phyloP scores from a whole-genome alignment of 35 echinoderm and acorn worm species.

The Ptychodera flava region DNA sequence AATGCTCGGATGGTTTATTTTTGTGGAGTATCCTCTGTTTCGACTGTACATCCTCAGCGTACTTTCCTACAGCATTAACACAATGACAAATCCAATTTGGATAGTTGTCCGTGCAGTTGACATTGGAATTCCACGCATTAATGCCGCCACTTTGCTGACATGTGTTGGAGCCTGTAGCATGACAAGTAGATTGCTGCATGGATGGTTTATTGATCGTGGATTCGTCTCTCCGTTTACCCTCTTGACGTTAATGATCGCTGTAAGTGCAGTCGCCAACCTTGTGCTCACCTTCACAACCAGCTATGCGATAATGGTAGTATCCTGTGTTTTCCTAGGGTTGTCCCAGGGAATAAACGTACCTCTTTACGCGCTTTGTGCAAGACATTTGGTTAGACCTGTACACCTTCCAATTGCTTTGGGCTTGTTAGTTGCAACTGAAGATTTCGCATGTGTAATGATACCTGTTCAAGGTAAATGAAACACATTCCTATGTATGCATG shows the following conservation, averaged over 20 bases:
- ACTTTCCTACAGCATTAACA: no score
- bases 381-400: background rate
- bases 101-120: background rate
- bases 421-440: background rate
- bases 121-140: background rate
- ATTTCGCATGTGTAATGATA: no score
- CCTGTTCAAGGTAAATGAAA: no score
- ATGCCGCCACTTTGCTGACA: background rate
- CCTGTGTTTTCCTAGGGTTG: background rate
- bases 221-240: background rate
- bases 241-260: background rate
- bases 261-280: background rate
- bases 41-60: no score
- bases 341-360: background rate
- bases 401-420: background rate
- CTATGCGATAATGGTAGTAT: background rate
- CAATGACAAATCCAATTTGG: no score
- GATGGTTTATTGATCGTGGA: background rate
- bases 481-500: no score
- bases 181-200: background rate
- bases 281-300: background rate
- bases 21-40: no score
- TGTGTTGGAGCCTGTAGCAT: background rate
- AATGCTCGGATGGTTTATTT: no score
- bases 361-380: background rate